Percentiles rank a stretch among this genome's conserved stretches.
phyloP scores from a whole-genome alignment of 2,113 vertebrate species.

The Centropus unirufus region DNA sequence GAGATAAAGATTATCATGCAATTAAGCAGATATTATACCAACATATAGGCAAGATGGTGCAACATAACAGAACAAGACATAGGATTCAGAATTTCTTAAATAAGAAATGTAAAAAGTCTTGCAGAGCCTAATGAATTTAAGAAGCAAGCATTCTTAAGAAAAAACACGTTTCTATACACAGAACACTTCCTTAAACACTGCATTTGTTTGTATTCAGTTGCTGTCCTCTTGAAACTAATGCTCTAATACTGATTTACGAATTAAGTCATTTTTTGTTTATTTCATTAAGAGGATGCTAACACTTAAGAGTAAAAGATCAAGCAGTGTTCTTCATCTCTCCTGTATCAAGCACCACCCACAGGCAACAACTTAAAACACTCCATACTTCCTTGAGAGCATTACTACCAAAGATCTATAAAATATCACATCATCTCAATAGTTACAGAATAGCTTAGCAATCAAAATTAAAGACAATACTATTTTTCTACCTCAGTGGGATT shows the following conservation, averaged over 20 bases:
- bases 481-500: neutral
- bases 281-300: neutral
- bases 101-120: neutral
- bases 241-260: neutral
- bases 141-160: neutral
- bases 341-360: constrained; percentile 54
- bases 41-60: neutral
- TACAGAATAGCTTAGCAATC: neutral
- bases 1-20: neutral
- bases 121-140: neutral
- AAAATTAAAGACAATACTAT: neutral
- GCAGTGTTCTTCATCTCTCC: neutral
- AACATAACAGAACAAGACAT: neutral
- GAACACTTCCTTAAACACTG: neutral
- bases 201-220: neutral
- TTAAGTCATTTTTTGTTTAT: neutral
- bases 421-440: neutral
- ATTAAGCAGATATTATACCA: neutral
- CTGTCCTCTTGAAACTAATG: neutral
- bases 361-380: constrained; percentile 23
- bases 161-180: neutral
- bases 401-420: neutral
- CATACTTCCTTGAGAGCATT: neutral
- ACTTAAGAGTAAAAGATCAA: neutral
- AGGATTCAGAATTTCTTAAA: neutral